Percentiles rank a stretch among this genome's conserved stretches.
Conservation (phyloP, 2,888 invertebrate genomes). For the Cryptosula pallasiana region DNA sequence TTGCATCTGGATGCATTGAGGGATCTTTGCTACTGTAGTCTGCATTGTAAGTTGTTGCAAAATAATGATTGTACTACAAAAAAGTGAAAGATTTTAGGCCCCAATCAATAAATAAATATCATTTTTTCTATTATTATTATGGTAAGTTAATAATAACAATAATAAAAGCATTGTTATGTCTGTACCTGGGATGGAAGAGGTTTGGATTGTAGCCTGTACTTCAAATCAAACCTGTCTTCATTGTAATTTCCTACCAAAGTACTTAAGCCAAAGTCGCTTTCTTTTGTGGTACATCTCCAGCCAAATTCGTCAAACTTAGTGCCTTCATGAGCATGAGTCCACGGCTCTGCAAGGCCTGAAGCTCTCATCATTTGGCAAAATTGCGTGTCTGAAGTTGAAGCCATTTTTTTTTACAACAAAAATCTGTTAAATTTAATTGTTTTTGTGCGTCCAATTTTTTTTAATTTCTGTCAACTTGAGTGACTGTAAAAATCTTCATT, state of each 20-base stretch:
- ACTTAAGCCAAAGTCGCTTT: constrained; percentile 36
- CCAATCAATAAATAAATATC: no score
- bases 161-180: not conserved
- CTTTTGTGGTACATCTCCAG: constrained; percentile 45
- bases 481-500: no score
- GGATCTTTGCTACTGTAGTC: constrained; percentile 38
- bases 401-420: not conserved
- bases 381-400: constrained; percentile 30
- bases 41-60: constrained; percentile 37
- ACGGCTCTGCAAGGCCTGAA: constrained; percentile 40
- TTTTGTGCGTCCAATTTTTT: no score
- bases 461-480: no score
- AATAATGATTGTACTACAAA: constrained; percentile 45
- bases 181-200: constrained; percentile 46
- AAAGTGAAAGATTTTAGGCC: no score
- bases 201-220: constrained; percentile 36
- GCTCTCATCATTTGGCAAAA: constrained; percentile 42
- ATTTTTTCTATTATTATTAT: no score
- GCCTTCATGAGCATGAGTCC: constrained; percentile 40
- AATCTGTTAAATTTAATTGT: no score
- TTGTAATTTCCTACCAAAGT: constrained; percentile 49
- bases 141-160: no score
- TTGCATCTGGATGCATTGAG: constrained; percentile 40
- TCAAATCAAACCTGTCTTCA: constrained; percentile 44
- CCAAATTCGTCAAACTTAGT: constrained; percentile 43